Evolutionary conservation across 2,888 invertebrate species (phyloP), one percentile per base, ranked within the genome.

Genomic region (Heliconius ethilla): DNA sequence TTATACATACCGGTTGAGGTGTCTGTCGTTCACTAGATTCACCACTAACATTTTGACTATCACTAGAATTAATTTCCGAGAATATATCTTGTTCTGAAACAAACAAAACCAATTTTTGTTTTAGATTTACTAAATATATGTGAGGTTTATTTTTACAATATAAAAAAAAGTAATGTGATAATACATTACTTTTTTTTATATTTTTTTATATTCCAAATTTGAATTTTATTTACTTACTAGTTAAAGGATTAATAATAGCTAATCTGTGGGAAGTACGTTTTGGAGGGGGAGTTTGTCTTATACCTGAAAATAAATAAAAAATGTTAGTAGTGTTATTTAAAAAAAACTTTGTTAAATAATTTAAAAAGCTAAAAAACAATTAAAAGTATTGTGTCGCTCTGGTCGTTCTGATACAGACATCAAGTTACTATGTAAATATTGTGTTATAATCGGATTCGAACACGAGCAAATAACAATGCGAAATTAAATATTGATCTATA

Each of bases 21-120:
- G 94, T 95, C 85, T 95, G 95, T 82, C 95, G 90, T 84, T 95
- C 95, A 84, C 90, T 95, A 73, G 92, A 88, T 81, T 95, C 95
- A 80, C 90, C 92, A 85, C 90, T 91, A 82, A 90, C 84, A 84
- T 89, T 88, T 86, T 90, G 88, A 87, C 87, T 91, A 83, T 94
- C 94, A 84, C 89, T 91, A 82, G 89, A 86, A 85, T 89, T 90
- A 82, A 91, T 87, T 82, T 95, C 94, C 59, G 90, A 90, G 75
- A 95, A 91, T 78, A 95, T 92, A 81, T 95, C 95, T 91, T 95
- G 94, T 80, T 94, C 94, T 94, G 91, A 67, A 89, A 91, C 82
- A 83, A 79, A 79, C 40, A 78, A 72, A 63, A 59, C 70, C 66
- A 40, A 82, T 74, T 62, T 70, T 15, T 15, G 13, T 55, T 27